Evolutionary conservation across 2,888 invertebrate genomes (phyloP), one percentile per base, ranked within the genome.

Genomic region (Desoria tigrina): DNA sequence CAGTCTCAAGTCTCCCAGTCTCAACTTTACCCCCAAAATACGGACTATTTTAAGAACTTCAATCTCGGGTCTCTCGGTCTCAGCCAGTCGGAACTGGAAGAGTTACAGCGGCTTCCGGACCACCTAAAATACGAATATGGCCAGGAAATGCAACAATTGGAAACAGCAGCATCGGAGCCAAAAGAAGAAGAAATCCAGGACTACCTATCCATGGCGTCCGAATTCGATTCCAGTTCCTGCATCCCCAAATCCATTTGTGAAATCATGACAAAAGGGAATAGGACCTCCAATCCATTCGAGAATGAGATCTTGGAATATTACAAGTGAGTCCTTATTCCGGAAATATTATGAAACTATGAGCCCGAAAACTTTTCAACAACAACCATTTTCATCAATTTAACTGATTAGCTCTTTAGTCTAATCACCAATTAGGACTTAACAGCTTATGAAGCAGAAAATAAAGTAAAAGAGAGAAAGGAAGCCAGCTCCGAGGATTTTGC

Each of bases 231-330:
- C 16, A 55, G 68, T 55, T 66, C 66, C 26, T 75, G 75, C 66
- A 67, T 75, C 42, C 73, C 75, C 2, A 75, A 73, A 59, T 69
- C 74, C 9, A 73, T 75, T 50, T 75, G 75, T 49, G 75, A 75
- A 49, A 71, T 72, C 18, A 70, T 71, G 65, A 69, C 72, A 21
- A 65, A 67, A 53, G 69, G 72, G n/a, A 75, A 73, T 60, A 56
- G 63, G 37, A 71, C 75, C 3, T 49, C 65, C 45, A 75, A 74
- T 56, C 68, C 60, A 57, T 75, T 74, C 57, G 74, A 74, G 60
- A 71, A 65, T 21, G 67, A 68, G 56, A 51, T 73, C 1, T 45
- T 66, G 11, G 73, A 73, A 2, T 71, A 73, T 60, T 71, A 71
- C 71, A 66, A 61, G 71, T 71, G 55, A 62, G 67, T 57, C 11